Base-by-base conservation (phyloP, 2,888 invertebrate species). In the Lasioglossum leucozonium region DNA sequence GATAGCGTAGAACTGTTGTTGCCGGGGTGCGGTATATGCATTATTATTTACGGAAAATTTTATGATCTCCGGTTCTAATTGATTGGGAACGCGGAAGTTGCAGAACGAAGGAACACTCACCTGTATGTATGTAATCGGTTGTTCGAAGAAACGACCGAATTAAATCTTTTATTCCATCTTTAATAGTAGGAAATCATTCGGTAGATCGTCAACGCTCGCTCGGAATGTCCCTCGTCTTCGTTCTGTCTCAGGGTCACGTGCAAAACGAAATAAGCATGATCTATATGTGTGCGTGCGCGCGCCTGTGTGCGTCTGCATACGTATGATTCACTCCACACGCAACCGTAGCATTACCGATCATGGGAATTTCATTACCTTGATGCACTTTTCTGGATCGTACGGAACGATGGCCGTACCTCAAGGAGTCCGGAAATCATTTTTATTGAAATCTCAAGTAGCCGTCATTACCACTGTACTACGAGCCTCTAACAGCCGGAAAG, bases 341-440 rank as follows among this genome's bases (percentile, higher is more conserved):
- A 71, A 69, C 72, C n/a, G 58, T 65, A 51, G 18, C 40, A 40
- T 74, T 76, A 30, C 47, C 69, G 77, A 84, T 86, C 84, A 85
- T 85, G 87, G 80, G 88, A 88, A 89, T 87, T 88, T 89, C 87
- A 87, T 91, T 89, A 87, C 92, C 93, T 93, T 93, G 92, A 84
- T 91, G 92, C 88, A 91, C 92, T 93, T 93, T 93, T 93, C 89
- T 90, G 84, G 88, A 85, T 84, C 91, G 82, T 79, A 65, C 67
- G 76, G 79, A 86, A 78, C 88, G 91, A 87, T 86, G 88, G 85
- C 82, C 89, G 87, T 77, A 51, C 34, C 88, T 91, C 91, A 92
- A 92, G 91, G 90, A 89, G 89, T 62, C 87, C 88, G 91, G 91
- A 91, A 91, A 86, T 87, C 72, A 73, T 77, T 79, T 81, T 87